These are phyloP conservation scores for Busseola fusca DNA, from an alignment of 2,888 invertebrate genomes.

Conservation along the genomic window DNA sequence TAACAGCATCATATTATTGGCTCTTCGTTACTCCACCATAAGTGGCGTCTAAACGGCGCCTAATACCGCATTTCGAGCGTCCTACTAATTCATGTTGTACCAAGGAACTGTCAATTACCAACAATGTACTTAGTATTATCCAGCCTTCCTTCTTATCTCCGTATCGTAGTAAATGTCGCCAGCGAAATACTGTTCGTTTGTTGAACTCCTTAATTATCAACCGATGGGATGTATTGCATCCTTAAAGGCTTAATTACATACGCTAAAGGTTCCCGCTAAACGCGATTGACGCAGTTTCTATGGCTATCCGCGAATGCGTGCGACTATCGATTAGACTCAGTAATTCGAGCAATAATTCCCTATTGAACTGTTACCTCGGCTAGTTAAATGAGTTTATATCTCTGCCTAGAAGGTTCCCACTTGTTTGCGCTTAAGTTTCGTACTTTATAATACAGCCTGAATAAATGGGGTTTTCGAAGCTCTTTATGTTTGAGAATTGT, in stretches of 20 bases:
- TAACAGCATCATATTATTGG: slow-evolving; percentile 39
- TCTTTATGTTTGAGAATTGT: slow-evolving; percentile 59
- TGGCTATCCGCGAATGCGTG: slow-evolving; percentile 74
- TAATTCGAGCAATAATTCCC: slow-evolving; percentile 81
- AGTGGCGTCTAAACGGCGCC: slow-evolving; percentile 41
- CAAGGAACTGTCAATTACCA: slow-evolving; percentile 58
- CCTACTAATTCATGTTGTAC: slow-evolving; percentile 52
- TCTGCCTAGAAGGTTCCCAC: slow-evolving; percentile 63
- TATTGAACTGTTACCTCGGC: slow-evolving; percentile 77
- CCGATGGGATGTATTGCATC: slow-evolving; percentile 70
- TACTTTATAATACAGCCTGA: slow-evolving; percentile 61
- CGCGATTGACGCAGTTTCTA: slow-evolving; percentile 72
- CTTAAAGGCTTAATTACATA: slow-evolving; percentile 75
- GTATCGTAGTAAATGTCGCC: slow-evolving; percentile 59
- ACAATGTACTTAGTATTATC: slow-evolving; percentile 59
- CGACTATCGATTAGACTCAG: slow-evolving; percentile 75
- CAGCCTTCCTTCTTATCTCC: slow-evolving; percentile 56
- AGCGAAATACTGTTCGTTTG: slow-evolving; percentile 63
- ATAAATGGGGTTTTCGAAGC: slow-evolving; percentile 56
- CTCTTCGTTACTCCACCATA: slow-evolving; percentile 31
- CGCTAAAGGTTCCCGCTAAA: slow-evolving; percentile 62
- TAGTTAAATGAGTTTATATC: slow-evolving; percentile 76
- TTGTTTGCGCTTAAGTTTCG: slow-evolving; percentile 65
- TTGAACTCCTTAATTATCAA: slow-evolving; percentile 70
- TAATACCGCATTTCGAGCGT: slow-evolving; percentile 45